A percentile compares a stretch with the other conserved stretches of the same genome.
Evolutionary conservation across 2,888 invertebrate species (phyloP).

Genomic region (Drosophila koepferae): DNA sequence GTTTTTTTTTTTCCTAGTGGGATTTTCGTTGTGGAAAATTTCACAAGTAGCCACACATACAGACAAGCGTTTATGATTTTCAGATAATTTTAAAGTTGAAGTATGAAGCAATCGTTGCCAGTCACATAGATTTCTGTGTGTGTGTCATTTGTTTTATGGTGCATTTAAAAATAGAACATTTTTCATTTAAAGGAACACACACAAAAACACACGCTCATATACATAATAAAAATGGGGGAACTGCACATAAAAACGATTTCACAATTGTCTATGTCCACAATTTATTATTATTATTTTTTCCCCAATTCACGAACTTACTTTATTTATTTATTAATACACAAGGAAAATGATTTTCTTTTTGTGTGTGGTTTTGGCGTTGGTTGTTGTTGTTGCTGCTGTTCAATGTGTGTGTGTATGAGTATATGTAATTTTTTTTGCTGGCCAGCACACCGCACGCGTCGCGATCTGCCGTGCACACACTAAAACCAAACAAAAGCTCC

Average conservation of each 20-base stretch:
- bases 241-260: constrained; percentile 72
- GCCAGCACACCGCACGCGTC: constrained; percentile 76
- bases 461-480: constrained; percentile 77
- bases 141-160: constrained; percentile 52
- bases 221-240: constrained; percentile 34
- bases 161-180: constrained; percentile 74
- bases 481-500: constrained; percentile 83
- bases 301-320: constrained; percentile 64
- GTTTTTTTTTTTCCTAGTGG: constrained; percentile 52
- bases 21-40: constrained; percentile 76
- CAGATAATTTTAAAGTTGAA: constrained; percentile 75
- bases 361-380: constrained; percentile 24
- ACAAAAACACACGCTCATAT: constrained; percentile 17
- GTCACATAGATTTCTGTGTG: constrained; percentile 34
- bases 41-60: constrained; percentile 61
- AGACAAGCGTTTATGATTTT: constrained; percentile 49
- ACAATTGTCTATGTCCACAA: constrained; percentile 49
- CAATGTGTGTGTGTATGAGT: constrained; percentile 27
- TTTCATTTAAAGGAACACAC: constrained; percentile 59
- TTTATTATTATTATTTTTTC: constrained; percentile 20
- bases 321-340: constrained; percentile 48
- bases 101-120: constrained; percentile 65
- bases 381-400: constrained; percentile 36
- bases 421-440: constrained; percentile 42
- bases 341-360: constrained; percentile 59